Conservation (phyloP, 2,113 vertebrate species). For the Kryptolebias marmoratus region DNA sequence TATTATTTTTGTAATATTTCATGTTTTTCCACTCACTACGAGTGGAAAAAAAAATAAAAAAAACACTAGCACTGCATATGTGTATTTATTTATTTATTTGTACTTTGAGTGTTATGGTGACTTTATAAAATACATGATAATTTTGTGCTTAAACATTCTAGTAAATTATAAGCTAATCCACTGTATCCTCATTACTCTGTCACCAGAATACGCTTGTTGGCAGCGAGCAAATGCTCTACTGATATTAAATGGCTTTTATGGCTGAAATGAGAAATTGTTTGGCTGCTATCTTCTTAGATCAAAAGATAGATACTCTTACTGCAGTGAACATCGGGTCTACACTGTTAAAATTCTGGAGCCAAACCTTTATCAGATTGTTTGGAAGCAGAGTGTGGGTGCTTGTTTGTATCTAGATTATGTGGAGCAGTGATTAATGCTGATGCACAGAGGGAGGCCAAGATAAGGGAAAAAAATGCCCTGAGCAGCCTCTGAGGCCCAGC, state of each 20-base stretch:
- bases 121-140: not conserved
- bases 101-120: not conserved
- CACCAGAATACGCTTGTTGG: not conserved
- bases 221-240: not conserved
- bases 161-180: not conserved
- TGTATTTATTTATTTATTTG: not conserved
- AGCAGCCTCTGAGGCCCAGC: slow-evolving; percentile 57
- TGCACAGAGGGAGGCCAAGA: slow-evolving; percentile 44
- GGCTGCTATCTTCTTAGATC: slow-evolving; percentile 33
- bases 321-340: slow-evolving; percentile 24
- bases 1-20: no score
- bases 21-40: no score
- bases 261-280: slow-evolving; percentile 6
- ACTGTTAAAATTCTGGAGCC: slow-evolving; percentile 11
- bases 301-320: slow-evolving; percentile 33
- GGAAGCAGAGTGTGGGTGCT: slow-evolving; percentile 33
- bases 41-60: no score
- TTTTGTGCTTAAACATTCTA: slow-evolving; percentile 3
- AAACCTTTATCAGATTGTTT: slow-evolving; percentile 31
- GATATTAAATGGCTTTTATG: slow-evolving; percentile 4
- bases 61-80: no score
- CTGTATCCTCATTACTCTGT: not conserved
- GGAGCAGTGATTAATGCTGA: slow-evolving; percentile 59
- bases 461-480: slow-evolving; percentile 50
- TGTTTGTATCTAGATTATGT: slow-evolving; percentile 33